phyloP scores from a whole-genome alignment of 2,888 invertebrate species.

The Microctonus aethiopoides region DNA sequence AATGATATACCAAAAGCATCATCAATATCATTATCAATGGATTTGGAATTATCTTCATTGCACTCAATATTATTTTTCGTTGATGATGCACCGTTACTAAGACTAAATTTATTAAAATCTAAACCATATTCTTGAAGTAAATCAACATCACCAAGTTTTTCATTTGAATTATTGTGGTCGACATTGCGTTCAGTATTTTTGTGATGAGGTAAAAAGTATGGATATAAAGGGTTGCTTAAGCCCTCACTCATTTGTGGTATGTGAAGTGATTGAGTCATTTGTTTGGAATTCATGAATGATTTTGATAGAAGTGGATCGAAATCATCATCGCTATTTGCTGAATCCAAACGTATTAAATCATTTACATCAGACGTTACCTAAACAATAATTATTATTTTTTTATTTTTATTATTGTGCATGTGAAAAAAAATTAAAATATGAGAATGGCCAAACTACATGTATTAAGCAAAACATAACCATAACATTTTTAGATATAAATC shows the following conservation, averaged over 20 bases:
- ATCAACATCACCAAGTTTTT: slow-evolving; percentile 72
- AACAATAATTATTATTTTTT: neutral
- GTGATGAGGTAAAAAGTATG: slow-evolving; percentile 68
- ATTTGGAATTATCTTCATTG: slow-evolving; percentile 50
- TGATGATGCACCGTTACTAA: slow-evolving; percentile 58
- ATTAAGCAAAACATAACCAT: neutral
- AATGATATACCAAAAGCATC: slow-evolving; percentile 61
- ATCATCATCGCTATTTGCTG: slow-evolving; percentile 75
- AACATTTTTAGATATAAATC: neutral
- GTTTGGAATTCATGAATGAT: slow-evolving; percentile 64
- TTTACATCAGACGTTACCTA: slow-evolving; percentile 60
- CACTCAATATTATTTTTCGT: slow-evolving; percentile 45
- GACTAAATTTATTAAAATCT: slow-evolving; percentile 73
- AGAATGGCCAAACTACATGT: neutral
- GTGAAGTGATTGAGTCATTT: slow-evolving; percentile 63
- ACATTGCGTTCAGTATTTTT: slow-evolving; percentile 44
- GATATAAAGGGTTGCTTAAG: slow-evolving; percentile 69
- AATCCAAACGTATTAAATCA: slow-evolving; percentile 77
- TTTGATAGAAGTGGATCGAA: slow-evolving; percentile 75
- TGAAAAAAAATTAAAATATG: neutral
- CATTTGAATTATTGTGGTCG: slow-evolving; percentile 42
- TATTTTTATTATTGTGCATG: neutral
- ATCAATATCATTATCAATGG: slow-evolving; percentile 53
- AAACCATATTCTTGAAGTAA: slow-evolving; percentile 80
- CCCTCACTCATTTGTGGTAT: slow-evolving; percentile 61